Evolutionary conservation across 2,113 vertebrate species (phyloP), one percentile per base, ranked within the genome.

Genomic region (Pycnonotus jocosus): DNA sequence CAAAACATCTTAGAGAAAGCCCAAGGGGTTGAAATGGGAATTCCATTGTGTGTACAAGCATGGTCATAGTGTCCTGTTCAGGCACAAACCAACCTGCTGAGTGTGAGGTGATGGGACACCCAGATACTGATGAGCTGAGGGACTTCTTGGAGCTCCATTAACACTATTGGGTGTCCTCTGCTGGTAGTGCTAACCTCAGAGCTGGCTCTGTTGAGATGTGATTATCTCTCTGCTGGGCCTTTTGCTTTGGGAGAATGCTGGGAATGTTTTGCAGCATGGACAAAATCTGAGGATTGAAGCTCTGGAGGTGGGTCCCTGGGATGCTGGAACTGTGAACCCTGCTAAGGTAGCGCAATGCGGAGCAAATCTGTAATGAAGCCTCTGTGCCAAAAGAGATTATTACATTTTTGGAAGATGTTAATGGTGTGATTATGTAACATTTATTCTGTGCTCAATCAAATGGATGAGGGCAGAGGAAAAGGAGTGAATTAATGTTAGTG

Each of bases 401-500:
- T 82, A 28, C 81, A 86, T 95, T 92, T 92, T 91, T 94, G 72
- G 74, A 92, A 88, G 79, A 88, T 74, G 76, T 90, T 95, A 92
- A 86, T 64, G 68, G 72, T 83, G 4, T n/a, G 78, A 82, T 96
- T 96, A 81, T 72, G 33, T 96, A 94, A 94, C 60, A 0, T 77
- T 88, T 92, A 86, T 92, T 95, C 81, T 93, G 88, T 79, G 65
- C 82, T 92, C 6, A 17, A 91, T 96, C 92, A 94, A 71, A 93
- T 40, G 65, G 82, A 90, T 93, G 88, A 95, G 76, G 86, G 82
- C 71, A 86, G 95, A 88, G 92, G 88, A 88, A 88, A 94, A 94
- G 57, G 68, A 92, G 71, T 51, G 74, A 94, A 92, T 96, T 95
- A 74, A 81, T 56, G 80, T 73, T 86, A 68, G 88, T 56, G 65